Conservation (phyloP, 2,113 vertebrate genomes). For the Odontophorus gujanensis region DNA sequence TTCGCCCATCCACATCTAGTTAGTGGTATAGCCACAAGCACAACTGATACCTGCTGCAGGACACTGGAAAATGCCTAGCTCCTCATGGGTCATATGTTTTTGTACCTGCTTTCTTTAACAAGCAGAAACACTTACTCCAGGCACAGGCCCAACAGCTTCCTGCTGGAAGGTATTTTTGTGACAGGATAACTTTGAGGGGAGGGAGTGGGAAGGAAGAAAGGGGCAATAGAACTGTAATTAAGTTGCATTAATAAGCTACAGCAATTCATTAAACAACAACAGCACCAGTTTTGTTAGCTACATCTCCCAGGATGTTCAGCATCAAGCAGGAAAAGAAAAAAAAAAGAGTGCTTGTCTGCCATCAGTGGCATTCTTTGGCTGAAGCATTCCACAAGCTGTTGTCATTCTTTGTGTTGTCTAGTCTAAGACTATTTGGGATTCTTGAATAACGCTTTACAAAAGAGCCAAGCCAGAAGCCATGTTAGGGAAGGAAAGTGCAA, state of each 20-base stretch:
- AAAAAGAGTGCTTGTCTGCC: not conserved
- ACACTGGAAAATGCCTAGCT: not conserved
- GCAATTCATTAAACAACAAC: constrained; percentile 20
- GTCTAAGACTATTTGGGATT: not conserved
- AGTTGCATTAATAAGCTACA: constrained; percentile 48
- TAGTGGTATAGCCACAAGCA: not conserved
- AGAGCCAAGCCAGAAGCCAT: not conserved
- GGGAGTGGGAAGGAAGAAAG: not conserved
- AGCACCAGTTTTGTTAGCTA: not conserved
- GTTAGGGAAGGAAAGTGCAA: not conserved
- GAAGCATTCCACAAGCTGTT: not conserved
- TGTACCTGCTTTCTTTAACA: not conserved
- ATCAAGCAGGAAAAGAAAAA: not conserved
- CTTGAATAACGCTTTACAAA: not conserved
- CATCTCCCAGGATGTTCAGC: not conserved
- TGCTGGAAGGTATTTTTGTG: not conserved
- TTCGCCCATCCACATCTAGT: not conserved
- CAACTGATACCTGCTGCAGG: not conserved
- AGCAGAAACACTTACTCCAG: not conserved
- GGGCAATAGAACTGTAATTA: not conserved
- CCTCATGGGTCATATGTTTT: not conserved
- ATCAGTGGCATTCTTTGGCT: not conserved
- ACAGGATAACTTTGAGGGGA: not conserved
- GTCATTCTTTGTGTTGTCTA: not conserved
- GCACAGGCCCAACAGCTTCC: not conserved